These are phyloP conservation scores for Solea senegalensis DNA, from an alignment of 2,113 vertebrate species.

Conservation along the genomic window DNA sequence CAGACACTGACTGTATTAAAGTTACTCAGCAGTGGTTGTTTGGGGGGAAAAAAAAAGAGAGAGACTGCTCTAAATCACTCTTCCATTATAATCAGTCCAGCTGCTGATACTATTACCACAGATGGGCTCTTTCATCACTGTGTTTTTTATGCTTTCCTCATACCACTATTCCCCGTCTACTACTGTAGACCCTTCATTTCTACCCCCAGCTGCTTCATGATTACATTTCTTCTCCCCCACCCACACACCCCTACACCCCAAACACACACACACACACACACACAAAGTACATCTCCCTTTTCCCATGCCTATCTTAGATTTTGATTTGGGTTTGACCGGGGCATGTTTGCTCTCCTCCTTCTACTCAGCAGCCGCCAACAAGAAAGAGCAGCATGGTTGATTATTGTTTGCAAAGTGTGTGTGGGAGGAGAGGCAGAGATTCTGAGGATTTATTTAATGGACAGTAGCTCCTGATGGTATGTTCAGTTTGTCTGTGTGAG, in stretches of 20 bases:
- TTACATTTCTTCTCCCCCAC: slow-evolving; percentile 51
- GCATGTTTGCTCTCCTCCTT: slow-evolving; percentile 64
- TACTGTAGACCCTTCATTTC: slow-evolving; percentile 45
- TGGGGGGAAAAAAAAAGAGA: slow-evolving; percentile 42
- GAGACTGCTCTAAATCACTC: slow-evolving; percentile 39
- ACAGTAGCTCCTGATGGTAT: slow-evolving; percentile 48
- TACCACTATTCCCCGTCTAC: slow-evolving; percentile 26
- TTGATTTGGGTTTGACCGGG: slow-evolving; percentile 56
- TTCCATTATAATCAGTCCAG: slow-evolving; percentile 50
- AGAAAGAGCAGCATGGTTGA: slow-evolving; percentile 39
- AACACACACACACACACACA: slow-evolving; percentile 14
- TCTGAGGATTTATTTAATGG: slow-evolving; percentile 54
- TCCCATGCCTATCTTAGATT: slow-evolving; percentile 49
- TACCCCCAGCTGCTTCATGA: slow-evolving; percentile 54
- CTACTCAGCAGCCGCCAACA: slow-evolving; percentile 27
- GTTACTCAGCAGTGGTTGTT: slow-evolving; percentile 45
- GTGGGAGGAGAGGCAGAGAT: slow-evolving; percentile 15
- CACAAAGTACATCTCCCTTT: slow-evolving; percentile 16
- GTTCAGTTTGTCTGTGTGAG: slow-evolving; percentile 27
- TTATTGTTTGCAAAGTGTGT: slow-evolving; percentile 61
- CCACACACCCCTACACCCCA: slow-evolving; percentile 10
- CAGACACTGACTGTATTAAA: slow-evolving; percentile 17
- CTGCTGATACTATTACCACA: slow-evolving; percentile 48
- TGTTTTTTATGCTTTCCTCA: slow-evolving; percentile 50
- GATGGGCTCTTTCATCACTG: slow-evolving; percentile 58